Conservation (phyloP, 2,113 vertebrate genomes). For the Heterotilapia buettikoferi region DNA sequence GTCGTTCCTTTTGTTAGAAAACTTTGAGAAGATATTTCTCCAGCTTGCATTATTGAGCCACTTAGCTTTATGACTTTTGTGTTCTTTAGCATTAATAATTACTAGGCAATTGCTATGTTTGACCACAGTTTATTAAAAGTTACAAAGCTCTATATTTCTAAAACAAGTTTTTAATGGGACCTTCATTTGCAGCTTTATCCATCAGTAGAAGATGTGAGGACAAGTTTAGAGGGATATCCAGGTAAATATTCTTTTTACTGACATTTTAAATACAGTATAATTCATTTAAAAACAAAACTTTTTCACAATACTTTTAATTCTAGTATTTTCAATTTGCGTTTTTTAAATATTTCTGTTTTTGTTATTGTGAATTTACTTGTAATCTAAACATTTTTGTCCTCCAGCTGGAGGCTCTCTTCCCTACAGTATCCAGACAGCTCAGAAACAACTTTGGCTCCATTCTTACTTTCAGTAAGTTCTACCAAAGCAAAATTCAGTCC, state of each 20-base stretch:
- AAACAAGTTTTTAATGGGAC: background rate
- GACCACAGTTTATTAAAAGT: background rate
- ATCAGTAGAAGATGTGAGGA: constrained; percentile 91
- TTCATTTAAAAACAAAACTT: background rate
- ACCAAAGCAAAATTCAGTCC: background rate
- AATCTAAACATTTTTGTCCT: background rate
- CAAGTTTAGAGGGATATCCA: constrained; percentile 94
- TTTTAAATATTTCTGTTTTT: background rate
- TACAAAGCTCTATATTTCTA: background rate
- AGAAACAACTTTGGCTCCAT: constrained; percentile 93
- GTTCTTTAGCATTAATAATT: background rate
- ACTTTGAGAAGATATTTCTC: background rate
- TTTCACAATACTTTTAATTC: background rate
- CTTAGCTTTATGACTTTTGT: background rate
- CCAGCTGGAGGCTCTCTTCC: constrained; percentile 93
- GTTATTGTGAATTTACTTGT: background rate
- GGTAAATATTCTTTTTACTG: constrained; percentile 67
- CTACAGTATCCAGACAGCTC: constrained; percentile 92
- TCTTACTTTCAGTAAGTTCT: constrained; percentile 92
- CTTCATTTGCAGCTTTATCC: constrained; percentile 82
- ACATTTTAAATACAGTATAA: background rate
- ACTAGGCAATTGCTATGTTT: background rate
- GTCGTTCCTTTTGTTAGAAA: background rate
- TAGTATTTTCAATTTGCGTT: background rate
- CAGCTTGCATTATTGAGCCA: background rate